These are phyloP conservation scores for Lithophane ornitopus DNA, from an alignment of 2,888 invertebrate genomes.

Conservation along the genomic window DNA sequence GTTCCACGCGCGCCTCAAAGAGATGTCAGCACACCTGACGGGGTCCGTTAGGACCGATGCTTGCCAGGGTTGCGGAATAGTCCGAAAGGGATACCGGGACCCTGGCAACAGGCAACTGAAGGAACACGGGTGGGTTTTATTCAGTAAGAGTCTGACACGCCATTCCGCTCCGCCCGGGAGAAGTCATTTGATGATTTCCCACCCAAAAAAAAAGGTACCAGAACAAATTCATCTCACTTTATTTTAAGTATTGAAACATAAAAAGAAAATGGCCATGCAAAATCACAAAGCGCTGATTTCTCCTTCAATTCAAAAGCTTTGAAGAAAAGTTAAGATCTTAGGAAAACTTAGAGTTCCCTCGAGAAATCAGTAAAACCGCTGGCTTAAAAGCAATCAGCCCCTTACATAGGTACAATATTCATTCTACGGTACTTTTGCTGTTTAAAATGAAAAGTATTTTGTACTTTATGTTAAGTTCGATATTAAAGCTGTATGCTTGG, in stretches of 20 bases:
- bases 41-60: no score
- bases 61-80: no score
- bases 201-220: no score
- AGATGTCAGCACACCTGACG: no score
- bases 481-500: not conserved
- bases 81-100: no score
- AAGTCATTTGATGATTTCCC: no score
- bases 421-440: conserved; percentile 27
- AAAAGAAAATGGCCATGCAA: conserved; percentile 22
- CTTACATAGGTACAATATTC: conserved; percentile 37
- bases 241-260: not conserved
- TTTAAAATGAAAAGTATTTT: conserved; percentile 39
- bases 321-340: conserved; percentile 41
- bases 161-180: no score
- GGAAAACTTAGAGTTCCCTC: conserved; percentile 54
- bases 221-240: not conserved
- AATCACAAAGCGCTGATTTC: conserved; percentile 45
- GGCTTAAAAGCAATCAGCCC: conserved; percentile 58
- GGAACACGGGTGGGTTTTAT: no score
- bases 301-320: conserved; percentile 43
- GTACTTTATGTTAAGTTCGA: conserved; percentile 17
- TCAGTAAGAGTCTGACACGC: no score
- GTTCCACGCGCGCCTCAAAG: no score
- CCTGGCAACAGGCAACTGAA: no score
- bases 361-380: conserved; percentile 61